A percentile compares a stretch with the other conserved stretches of the same genome.
Conservation (phyloP, 2,797 vertebrate genomes). For the Poliocrania exsul region DNA sequence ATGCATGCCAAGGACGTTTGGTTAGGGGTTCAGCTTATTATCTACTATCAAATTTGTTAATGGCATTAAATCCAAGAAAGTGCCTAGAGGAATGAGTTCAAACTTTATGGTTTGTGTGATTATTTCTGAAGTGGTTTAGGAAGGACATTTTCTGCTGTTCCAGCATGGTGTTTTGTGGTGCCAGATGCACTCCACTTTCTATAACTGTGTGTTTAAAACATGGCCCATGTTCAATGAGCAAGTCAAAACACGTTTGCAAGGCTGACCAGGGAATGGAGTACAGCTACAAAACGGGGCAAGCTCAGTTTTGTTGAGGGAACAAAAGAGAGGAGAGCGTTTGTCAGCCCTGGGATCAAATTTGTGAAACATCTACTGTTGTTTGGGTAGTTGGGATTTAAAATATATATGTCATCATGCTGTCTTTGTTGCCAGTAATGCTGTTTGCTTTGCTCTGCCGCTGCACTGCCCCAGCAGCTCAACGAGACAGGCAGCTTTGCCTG, state of each 20-base stretch:
- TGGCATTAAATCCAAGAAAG: background rate
- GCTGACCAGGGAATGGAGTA: background rate
- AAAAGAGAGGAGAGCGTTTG: background rate
- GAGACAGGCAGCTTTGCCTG: background rate
- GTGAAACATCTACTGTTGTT: conserved; percentile 33
- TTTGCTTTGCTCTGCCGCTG: background rate
- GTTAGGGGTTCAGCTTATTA: background rate
- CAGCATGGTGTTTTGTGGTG: background rate
- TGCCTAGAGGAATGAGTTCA: background rate
- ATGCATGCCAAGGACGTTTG: background rate
- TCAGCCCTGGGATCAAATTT: background rate
- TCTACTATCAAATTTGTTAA: background rate
- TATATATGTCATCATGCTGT: background rate
- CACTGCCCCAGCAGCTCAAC: background rate
- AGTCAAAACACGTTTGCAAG: background rate
- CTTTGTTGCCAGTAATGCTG: background rate
- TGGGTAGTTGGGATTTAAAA: conserved; percentile 17
- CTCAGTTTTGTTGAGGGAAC: background rate
- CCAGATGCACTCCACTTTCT: background rate
- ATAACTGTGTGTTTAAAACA: background rate
- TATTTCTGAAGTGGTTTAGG: background rate
- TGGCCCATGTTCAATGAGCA: background rate
- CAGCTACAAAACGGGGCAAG: background rate
- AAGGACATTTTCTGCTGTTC: background rate
- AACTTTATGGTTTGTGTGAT: background rate